Base-by-base conservation (phyloP, 2,888 invertebrate species). In the Nymphalis urticae region DNA sequence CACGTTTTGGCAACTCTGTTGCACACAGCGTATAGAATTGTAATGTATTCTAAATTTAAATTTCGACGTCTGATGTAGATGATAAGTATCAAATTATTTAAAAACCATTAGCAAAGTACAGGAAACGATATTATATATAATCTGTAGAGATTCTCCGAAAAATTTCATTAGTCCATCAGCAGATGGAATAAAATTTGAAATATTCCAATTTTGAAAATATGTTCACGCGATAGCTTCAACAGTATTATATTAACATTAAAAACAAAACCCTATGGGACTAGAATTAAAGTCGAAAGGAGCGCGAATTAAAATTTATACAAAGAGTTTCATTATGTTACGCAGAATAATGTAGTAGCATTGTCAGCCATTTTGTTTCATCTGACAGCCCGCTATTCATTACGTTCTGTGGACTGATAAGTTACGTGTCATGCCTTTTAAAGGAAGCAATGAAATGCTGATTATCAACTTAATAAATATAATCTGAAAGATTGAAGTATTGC, bases 371-470 rank as follows among this genome's bases (percentile, higher is more conserved):
- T 69, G 69, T 69, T 73, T 56, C 24, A 64, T 65, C 66, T 65
- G 69, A 70, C 72, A 68, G 60, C 53, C 59, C 64, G 64, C 66
- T 50, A 72, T 70, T 68, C 71, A 67, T 72, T 74, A 72, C 69
- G 66, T 62, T 24, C 48, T 53, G 50, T 60, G 66, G 60, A 72
- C 71, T 71, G 72, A 72, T 74, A 70, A 70, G 61, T 65, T 48
- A 42, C 69, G 48, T 71, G 69, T 71, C 72, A 56, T 24, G 62
- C 48, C 72, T 63, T 70, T 63, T 61, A 71, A 64, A 72, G 65
- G 50, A 51, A 42, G 68, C 66, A 71, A 68, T 72, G 70, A 59
- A 68, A 71, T 32, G 58, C 63, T 66, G 63, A 66, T 66, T 51
- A 64, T 62, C 36, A 56, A 42, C 42, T 50, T 48, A 56, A 68